Evolutionary conservation across 2,888 invertebrate genomes (phyloP).

Genomic region (Acronicta leporina): DNA sequence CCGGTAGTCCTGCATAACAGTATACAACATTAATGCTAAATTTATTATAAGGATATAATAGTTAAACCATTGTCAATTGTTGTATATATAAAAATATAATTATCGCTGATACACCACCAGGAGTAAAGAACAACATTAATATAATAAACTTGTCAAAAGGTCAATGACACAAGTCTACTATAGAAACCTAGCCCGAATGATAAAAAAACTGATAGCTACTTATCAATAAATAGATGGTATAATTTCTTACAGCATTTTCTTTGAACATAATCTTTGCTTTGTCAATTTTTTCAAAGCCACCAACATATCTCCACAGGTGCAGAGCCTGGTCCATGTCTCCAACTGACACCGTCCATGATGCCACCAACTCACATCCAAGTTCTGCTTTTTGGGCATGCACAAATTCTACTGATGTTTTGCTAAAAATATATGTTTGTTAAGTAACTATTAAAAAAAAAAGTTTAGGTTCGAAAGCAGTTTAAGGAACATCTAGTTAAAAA

Average conservation of each 20-base stretch:
- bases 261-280: slow-evolving; percentile 92
- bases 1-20: slow-evolving; percentile 90
- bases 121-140: not conserved
- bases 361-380: slow-evolving; percentile 95
- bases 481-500: too few species aligned
- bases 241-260: slow-evolving; percentile 90
- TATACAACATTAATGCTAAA: not conserved
- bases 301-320: slow-evolving; percentile 98
- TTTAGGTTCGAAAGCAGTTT: too few species aligned
- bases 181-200: not conserved
- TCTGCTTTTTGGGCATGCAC: slow-evolving; percentile 92
- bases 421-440: slow-evolving; percentile 67
- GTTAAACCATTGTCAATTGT: too few species aligned
- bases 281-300: slow-evolving; percentile 97
- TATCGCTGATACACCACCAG: not conserved
- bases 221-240: not conserved
- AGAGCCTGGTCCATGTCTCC: slow-evolving; percentile 99
- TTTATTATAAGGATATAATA: too few species aligned
- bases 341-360: slow-evolving; percentile 98
- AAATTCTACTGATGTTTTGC: slow-evolving; percentile 93
- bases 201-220: slow-evolving; percentile 1
- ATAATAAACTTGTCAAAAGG: not conserved
- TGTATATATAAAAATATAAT: too few species aligned
- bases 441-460: too few species aligned
- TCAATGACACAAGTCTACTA: not conserved